phyloP scores from a whole-genome alignment of 2,113 vertebrate genomes.

The Neopipo cinnamomea region DNA sequence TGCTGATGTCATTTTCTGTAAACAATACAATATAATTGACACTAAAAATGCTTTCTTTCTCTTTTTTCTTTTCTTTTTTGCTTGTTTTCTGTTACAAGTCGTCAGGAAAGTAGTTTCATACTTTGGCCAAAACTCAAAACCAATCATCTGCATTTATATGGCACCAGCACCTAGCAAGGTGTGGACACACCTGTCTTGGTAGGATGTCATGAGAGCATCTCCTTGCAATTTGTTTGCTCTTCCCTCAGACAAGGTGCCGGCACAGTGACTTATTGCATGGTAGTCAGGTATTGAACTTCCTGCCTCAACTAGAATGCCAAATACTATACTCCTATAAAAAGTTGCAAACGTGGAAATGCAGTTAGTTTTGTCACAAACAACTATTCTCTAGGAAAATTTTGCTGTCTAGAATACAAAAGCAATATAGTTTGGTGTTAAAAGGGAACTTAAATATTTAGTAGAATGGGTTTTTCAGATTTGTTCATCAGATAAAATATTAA shows the following conservation, averaged over 20 bases:
- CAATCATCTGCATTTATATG: not conserved
- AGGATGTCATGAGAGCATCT: not conserved
- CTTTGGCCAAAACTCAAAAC: not conserved
- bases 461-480: not conserved
- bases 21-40: not conserved
- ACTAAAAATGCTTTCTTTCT: rapidly evolving
- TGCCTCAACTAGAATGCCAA: not conserved
- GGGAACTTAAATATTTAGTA: not conserved
- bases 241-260: not conserved
- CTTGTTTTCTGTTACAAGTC: not conserved
- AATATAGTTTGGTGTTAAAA: not conserved
- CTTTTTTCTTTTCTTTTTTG: no score
- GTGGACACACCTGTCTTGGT: not conserved
- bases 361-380: not conserved
- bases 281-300: not conserved
- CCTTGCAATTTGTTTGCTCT: not conserved
- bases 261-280: not conserved
- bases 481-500: not conserved
- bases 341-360: not conserved
- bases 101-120: not conserved
- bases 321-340: not conserved
- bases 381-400: not conserved
- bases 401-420: not conserved
- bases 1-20: not conserved
- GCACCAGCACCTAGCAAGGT: not conserved